Percentiles rank a stretch among this genome's conserved stretches.
Conservation (phyloP, 2,888 invertebrate species). For the Agonopterix subpropinquella region DNA sequence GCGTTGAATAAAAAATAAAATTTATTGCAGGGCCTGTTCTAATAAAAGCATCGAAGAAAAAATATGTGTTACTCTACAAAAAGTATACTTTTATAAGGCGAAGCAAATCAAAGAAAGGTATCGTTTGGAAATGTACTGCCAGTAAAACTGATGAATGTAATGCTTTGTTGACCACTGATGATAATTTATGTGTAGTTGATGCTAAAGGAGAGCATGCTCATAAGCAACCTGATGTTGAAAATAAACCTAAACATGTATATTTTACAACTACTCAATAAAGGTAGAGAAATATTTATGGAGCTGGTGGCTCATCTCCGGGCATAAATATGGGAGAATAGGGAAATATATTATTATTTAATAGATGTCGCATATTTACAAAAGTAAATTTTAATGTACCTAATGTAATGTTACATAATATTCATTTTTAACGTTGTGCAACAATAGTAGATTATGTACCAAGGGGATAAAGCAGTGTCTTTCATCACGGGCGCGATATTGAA, state of each 20-base stretch:
- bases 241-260: constrained; percentile 60
- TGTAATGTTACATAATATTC: no score
- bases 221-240: constrained; percentile 24
- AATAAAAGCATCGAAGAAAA: constrained; percentile 47
- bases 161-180: constrained; percentile 48
- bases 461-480: no score
- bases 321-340: no score
- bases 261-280: constrained; percentile 32
- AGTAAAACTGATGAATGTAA: constrained; percentile 50
- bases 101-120: constrained; percentile 57
- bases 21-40: constrained; percentile 48
- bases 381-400: no score
- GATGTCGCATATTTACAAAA: no score
- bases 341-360: no score
- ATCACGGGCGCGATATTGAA: no score
- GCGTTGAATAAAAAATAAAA: not conserved
- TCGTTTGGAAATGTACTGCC: constrained; percentile 55
- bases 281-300: constrained; percentile 6
- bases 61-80: constrained; percentile 44
- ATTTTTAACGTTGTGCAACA: no score
- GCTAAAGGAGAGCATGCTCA: constrained; percentile 44
- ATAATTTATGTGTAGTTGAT: constrained; percentile 43
- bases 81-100: constrained; percentile 41
- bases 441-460: no score
- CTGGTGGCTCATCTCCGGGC: not conserved